These are phyloP conservation scores for Bombus cullumanus DNA, from an alignment of 1,140 invertebrate species.

Conservation along the genomic window DNA sequence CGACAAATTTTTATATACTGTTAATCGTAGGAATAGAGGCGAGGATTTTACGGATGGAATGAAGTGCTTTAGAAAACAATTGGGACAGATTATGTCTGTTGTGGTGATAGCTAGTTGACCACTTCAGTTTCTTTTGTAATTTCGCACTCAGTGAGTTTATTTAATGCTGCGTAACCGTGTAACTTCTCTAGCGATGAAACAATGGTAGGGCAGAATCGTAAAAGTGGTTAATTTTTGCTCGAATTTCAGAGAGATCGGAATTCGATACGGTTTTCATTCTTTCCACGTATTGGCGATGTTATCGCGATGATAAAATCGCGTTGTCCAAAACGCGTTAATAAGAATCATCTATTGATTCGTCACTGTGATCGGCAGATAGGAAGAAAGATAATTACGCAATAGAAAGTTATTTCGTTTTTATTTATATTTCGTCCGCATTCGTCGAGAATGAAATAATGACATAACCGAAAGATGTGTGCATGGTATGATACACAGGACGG, in stretches of 20 bases:
- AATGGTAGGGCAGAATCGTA: background rate
- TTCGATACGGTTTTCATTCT: background rate
- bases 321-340: no score
- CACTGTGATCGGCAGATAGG: background rate
- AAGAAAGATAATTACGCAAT: background rate
- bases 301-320: background rate
- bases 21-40: background rate
- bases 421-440: background rate
- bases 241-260: background rate
- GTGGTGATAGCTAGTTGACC: background rate
- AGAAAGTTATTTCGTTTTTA: background rate
- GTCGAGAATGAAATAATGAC: background rate
- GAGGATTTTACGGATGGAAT: background rate
- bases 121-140: conserved; percentile 38
- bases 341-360: background rate
- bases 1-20: background rate
- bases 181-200: background rate
- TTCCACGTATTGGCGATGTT: background rate
- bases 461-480: background rate
- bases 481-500: conserved; percentile 56
- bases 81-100: background rate
- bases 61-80: background rate
- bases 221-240: background rate
- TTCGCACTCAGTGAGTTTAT: conserved; percentile 32
- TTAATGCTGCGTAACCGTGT: conserved; percentile 4